Evolutionary conservation across 1,140 invertebrate species (phyloP).

Genomic region (Cryptotermes secundus): DNA sequence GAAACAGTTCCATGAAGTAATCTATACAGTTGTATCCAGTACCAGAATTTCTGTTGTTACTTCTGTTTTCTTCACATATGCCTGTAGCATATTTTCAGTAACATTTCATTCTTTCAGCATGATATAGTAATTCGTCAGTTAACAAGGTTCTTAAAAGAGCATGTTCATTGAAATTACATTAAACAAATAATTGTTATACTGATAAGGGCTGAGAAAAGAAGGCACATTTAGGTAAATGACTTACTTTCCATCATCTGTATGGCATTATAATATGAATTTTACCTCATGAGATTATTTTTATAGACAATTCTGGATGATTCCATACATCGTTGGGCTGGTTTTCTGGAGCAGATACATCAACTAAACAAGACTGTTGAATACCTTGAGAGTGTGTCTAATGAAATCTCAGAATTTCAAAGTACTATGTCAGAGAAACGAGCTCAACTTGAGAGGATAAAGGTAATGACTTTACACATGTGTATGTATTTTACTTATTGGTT

Average conservation of each 20-base stretch:
- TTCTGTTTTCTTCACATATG: no score
- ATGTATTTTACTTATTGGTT: background rate
- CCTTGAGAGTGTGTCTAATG: conserved; percentile 69
- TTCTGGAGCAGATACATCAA: conserved; percentile 83
- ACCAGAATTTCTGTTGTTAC: no score
- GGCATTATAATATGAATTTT: background rate
- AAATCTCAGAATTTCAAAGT: conserved; percentile 72
- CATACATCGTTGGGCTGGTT: conserved; percentile 85
- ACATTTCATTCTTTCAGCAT: no score
- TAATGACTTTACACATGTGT: conserved; percentile 34
- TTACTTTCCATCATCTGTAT: background rate
- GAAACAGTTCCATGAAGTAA: no score
- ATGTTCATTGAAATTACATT: no score
- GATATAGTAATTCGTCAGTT: no score
- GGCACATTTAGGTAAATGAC: no score
- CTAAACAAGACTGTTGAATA: conserved; percentile 80
- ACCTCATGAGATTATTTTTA: background rate
- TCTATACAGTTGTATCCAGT: no score
- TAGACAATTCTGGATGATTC: conserved; percentile 80
- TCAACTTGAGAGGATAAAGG: conserved; percentile 82
- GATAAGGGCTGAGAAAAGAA: no score
- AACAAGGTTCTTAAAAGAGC: no score
- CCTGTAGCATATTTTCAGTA: no score
- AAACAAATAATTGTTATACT: no score
- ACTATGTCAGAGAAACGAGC: conserved; percentile 81